Conservation (phyloP, 2,797 vertebrate species). For the Alauda arvensis region DNA sequence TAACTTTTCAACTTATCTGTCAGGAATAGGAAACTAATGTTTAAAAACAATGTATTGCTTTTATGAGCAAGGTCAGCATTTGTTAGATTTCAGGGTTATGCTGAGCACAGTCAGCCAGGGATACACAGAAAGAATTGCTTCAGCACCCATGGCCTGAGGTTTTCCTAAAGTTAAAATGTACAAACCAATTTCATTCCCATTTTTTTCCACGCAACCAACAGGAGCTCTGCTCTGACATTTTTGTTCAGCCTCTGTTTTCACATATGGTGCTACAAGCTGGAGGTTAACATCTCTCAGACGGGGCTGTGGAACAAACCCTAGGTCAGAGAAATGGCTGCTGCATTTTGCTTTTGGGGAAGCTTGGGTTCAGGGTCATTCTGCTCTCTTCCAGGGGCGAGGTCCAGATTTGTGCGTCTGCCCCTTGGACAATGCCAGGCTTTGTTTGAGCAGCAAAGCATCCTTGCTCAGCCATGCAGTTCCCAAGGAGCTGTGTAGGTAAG, state of each 20-base stretch:
- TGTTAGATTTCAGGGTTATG: conserved; percentile 60
- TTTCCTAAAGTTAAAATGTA: conserved; percentile 17
- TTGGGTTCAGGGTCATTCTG: conserved; percentile 30
- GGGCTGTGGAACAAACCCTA: not conserved
- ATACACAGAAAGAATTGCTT: conserved; percentile 29
- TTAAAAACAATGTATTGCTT: conserved; percentile 75
- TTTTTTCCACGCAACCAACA: not conserved
- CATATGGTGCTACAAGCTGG: not conserved
- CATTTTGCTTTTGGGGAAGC: conserved; percentile 26
- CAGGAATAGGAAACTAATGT: conserved; percentile 75
- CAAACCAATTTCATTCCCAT: not conserved
- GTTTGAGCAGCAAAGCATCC: conserved; percentile 42
- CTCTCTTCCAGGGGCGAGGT: conserved; percentile 45
- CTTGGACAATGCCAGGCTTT: conserved; percentile 53
- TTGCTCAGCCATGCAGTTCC: conserved; percentile 53
- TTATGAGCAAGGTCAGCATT: conserved; percentile 69
- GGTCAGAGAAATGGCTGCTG: not conserved
- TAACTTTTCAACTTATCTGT: conserved; percentile 71
- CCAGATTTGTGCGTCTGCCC: not conserved
- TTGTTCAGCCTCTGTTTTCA: not conserved
- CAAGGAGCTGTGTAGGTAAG: conserved; percentile 22
- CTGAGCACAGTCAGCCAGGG: conserved; percentile 14
- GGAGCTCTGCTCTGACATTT: not conserved
- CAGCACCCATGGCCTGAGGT: not conserved
- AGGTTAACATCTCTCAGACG: conserved; percentile 1